Base-by-base conservation (phyloP, 2,113 vertebrate species). In the Psephotus haematonotus region DNA sequence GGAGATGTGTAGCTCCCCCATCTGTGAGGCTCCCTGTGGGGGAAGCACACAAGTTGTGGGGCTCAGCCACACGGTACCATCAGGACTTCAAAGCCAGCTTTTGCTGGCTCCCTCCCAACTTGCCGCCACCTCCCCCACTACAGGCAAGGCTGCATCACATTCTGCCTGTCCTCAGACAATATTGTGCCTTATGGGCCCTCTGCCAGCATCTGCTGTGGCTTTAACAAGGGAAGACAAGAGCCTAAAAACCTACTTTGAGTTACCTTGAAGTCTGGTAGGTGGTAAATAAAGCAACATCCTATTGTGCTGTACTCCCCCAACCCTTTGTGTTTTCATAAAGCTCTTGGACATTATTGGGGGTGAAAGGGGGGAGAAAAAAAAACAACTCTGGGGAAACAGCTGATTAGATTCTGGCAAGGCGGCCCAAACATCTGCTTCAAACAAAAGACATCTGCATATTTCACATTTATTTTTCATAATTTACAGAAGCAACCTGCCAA, bases 401-500 rank as follows among this genome's bases (percentile, higher is more conserved):
- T 99, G 99, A 99, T 99, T 99, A 99, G 99, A 99, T 99, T 98
- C 99, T 99, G 99, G 99, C 99, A 99, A 98, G 97, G 98, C 89
- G 90, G 97, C 98, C 98, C 98, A 98, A 99, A 99, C 99, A 99
- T 99, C 99, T 99, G 99, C 99, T 99, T 99, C 99, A 99, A 99
- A 99, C 99, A 99, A 99, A 99, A 99, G 99, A 99, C 99, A 99
- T 99, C 99, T 99, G 99, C 99, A 99, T 99, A 99, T 99, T 99
- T 99, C 98, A 99, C 98, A 99, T 99, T 99, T 99, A 99, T 99
- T 99, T 99, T 99, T 99, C 99, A 99, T 99, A 99, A 99, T 99
- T 99, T 99, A 99, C 99, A 99, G 98, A 98, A 97, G 97, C 99
- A 99, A 99, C 98, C 99, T 99, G 99, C 99, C 99, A 99, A 98